A percentile compares a stretch with the other conserved stretches of the same genome.
Evolutionary conservation across 2,797 vertebrate species (phyloP).

Genomic region (Ptychadena robeensis): DNA sequence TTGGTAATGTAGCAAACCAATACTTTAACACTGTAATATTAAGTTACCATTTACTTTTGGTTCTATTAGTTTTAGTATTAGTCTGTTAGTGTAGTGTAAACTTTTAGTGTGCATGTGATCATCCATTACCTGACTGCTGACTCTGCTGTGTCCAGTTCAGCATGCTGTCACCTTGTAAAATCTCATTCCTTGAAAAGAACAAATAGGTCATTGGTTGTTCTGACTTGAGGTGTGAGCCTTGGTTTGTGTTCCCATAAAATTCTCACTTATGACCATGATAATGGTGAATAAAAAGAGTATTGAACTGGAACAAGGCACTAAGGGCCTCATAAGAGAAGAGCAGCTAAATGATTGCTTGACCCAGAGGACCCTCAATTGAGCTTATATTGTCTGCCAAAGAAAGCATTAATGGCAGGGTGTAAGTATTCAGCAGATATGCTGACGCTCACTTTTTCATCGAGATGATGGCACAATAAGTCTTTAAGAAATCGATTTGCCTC

Average conservation of each 20-base stretch:
- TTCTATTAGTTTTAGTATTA: too few species aligned
- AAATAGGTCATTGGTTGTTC: slow-evolving; percentile 71
- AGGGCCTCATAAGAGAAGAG: slow-evolving; percentile 81
- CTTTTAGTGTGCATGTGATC: neutral
- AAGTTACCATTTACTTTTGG: too few species aligned
- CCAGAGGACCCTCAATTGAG: slow-evolving; percentile 81
- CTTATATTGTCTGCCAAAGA: slow-evolving; percentile 84
- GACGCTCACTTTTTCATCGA: slow-evolving; percentile 81
- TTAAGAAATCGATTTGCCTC: slow-evolving; percentile 90
- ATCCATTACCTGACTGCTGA: neutral
- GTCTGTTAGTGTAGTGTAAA: too few species aligned
- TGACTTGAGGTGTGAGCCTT: slow-evolving; percentile 70
- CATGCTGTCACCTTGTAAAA: slow-evolving; percentile 65
- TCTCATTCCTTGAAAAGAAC: slow-evolving; percentile 70
- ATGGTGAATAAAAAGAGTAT: slow-evolving; percentile 82
- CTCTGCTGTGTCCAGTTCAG: slow-evolving; percentile 56
- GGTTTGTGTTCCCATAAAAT: slow-evolving; percentile 83
- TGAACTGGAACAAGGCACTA: slow-evolving; percentile 84
- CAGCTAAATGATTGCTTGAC: slow-evolving; percentile 82
- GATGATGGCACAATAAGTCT: slow-evolving; percentile 83
- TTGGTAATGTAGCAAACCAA: too few species aligned
- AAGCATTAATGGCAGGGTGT: slow-evolving; percentile 82
- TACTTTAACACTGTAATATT: too few species aligned
- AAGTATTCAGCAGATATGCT: slow-evolving; percentile 82
- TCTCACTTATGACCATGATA: slow-evolving; percentile 79